Base-by-base conservation (phyloP, 2,888 invertebrate species). In the Drosophila percnosoma region DNA sequence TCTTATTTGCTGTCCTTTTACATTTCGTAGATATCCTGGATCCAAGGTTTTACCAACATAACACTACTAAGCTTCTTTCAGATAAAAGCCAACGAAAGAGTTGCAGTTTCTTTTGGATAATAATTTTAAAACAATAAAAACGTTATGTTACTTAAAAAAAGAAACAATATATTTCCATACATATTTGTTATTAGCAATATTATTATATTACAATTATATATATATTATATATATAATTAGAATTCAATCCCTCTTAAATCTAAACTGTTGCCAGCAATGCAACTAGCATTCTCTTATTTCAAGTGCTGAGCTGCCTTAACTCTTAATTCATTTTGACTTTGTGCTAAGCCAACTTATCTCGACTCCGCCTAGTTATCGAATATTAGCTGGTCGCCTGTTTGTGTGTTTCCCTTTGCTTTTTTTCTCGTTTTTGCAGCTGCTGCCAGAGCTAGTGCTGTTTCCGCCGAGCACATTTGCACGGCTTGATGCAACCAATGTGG, bases 401-500 rank as follows among this genome's bases (percentile, higher is more conserved):
- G 55, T 42, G 8, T 27, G 27, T 59, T 18, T 49, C 8, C 27
- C 4, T 10, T 51, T 24, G n/a, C 31, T 53, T 68, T 58, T 58
- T 55, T 70, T 15, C 18, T 55, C 18, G 27, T 49, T 18, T 38
- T 45, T 24, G n/a, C 36, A 40, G 51, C 63, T 54, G 31, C 33
- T 54, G 51, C 4, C 45, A 24, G 45, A 15, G 24, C 53, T 61
- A 52, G 42, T 61, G 65, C 31, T 62, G 15, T 33, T 54, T 40
- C 38, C 29, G 27, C 53, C 58, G 62, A 61, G 57, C 62, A 38
- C 69, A 64, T 21, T 68, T 51, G 58, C 68, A 62, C 66, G 66
- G 64, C 73, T 63, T 74, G 75, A 71, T 75, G 85, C 79, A 74
- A 65, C 74, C 69, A 73, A 69, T 83, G 87, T 65, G 86, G 86